Conservation (phyloP, 2,797 vertebrate species). For the Loris lydekkerianus region DNA sequence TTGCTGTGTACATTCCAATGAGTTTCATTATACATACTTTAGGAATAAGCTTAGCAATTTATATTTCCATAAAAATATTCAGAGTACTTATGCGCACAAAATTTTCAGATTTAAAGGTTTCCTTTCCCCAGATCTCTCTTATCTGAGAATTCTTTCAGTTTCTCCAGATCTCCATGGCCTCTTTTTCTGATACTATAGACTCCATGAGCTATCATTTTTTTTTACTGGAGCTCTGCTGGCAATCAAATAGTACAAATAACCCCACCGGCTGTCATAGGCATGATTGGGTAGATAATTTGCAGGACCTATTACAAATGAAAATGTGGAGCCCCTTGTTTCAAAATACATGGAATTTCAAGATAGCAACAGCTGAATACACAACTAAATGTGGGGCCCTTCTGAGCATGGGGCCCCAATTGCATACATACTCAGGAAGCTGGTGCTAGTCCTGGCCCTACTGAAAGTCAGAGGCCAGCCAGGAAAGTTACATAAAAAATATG, state of each 20-base stretch:
- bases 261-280: not conserved
- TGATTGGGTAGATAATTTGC: not conserved
- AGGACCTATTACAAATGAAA: not conserved
- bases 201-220: not conserved
- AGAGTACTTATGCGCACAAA: not conserved
- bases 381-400: not conserved
- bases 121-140: not conserved
- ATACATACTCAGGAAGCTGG: not conserved
- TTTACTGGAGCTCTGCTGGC: not conserved
- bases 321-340: not conserved
- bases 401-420: not conserved
- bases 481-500: not conserved
- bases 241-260: not conserved
- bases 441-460: no score
- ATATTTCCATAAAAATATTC: not conserved
- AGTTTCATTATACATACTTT: not conserved
- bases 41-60: not conserved
- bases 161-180: not conserved
- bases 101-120: not conserved
- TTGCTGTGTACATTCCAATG: not conserved
- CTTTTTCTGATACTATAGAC: not conserved
- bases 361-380: not conserved
- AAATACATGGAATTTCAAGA: conserved; percentile 14
- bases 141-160: not conserved
- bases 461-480: not conserved